Evolutionary conservation across 2,797 vertebrate genomes (phyloP).

Genomic region (Lophura swinhoii): DNA sequence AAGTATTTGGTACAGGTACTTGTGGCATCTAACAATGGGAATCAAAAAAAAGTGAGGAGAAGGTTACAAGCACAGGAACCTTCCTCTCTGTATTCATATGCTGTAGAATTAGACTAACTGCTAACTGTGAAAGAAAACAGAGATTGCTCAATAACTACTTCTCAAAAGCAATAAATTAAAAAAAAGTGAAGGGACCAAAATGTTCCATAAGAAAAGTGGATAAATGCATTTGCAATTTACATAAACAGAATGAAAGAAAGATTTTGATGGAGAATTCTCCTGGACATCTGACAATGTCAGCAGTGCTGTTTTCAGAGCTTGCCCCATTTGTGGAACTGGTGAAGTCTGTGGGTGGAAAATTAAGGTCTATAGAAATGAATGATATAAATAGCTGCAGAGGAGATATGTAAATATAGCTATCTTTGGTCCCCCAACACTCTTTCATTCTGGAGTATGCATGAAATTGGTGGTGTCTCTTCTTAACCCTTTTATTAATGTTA

Average conservation of each 20-base stretch:
- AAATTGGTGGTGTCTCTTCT: not conserved
- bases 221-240: not conserved
- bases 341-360: not conserved
- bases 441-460: not conserved
- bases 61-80: not conserved
- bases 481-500: not conserved
- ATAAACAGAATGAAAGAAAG: not conserved
- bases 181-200: not conserved
- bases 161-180: not conserved
- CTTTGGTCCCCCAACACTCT: not conserved
- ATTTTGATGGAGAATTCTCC: not conserved
- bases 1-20: not conserved
- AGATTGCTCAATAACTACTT: not conserved
- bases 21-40: not conserved
- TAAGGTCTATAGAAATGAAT: not conserved
- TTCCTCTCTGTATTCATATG: not conserved
- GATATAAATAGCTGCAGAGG: not conserved
- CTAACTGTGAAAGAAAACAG: not conserved
- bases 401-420: not conserved
- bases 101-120: not conserved
- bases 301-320: not conserved
- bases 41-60: not conserved
- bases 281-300: not conserved
- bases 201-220: not conserved
- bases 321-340: not conserved